Evolutionary conservation across 2,113 vertebrate genomes (phyloP).

Genomic region (Pelodiscus sinensis): DNA sequence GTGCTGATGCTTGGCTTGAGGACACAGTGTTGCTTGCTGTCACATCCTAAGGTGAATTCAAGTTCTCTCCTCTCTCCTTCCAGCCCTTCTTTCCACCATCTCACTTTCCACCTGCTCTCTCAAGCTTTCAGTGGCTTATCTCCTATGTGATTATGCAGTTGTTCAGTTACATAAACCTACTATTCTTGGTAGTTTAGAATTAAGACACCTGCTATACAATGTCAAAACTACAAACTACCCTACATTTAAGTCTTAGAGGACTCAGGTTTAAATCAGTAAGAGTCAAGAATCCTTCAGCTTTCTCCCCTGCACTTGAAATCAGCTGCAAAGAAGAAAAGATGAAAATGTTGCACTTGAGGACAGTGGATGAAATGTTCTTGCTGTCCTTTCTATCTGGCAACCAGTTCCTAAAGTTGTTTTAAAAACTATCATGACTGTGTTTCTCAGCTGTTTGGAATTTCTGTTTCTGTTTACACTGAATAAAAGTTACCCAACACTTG

Average conservation of each 20-base stretch:
- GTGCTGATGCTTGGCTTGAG: neutral
- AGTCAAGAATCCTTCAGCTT: fast-evolving
- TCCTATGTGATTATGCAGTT: neutral
- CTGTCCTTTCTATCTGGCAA: neutral
- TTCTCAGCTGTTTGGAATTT: constrained; percentile 1
- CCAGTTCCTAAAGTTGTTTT: neutral
- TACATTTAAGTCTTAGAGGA: neutral
- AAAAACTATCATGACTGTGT: neutral
- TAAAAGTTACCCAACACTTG: neutral
- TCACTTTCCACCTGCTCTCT: neutral
- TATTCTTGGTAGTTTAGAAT: fast-evolving
- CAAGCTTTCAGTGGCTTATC: neutral
- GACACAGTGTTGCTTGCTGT: neutral
- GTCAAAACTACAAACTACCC: fast-evolving
- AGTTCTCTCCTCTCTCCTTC: neutral
- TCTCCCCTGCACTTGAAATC: neutral
- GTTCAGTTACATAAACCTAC: neutral
- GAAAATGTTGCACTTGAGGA: too few species aligned
- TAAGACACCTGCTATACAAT: neutral
- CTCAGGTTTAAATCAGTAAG: fast-evolving
- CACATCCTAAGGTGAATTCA: neutral
- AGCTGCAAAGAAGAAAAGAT: neutral
- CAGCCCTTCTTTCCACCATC: neutral
- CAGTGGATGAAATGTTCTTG: neutral
- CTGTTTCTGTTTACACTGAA: neutral